phyloP scores from a whole-genome alignment of 92 coral and sea anemone species.

The Palythoa grandiflora region DNA sequence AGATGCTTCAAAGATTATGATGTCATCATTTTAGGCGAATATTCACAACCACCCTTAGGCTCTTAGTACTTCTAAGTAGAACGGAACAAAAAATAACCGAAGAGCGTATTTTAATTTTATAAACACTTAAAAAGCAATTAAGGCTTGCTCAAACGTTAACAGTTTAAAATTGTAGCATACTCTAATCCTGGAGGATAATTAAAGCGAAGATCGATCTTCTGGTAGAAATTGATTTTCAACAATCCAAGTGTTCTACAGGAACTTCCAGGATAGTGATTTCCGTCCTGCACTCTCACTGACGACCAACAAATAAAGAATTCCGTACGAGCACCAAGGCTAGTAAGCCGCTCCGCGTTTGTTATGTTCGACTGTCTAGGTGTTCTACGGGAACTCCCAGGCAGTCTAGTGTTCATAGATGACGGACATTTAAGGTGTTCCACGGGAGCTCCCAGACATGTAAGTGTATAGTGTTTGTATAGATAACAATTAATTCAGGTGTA shows the following conservation, averaged over 20 bases:
- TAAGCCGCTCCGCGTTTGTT: too few relatives aligned
- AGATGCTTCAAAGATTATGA: background rate
- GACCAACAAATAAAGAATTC: background rate
- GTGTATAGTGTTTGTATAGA: too few relatives aligned
- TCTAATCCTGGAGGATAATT: background rate
- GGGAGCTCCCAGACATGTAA: too few relatives aligned
- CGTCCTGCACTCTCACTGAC: background rate
- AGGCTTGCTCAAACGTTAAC: background rate
- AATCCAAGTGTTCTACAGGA: background rate
- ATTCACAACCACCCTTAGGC: background rate
- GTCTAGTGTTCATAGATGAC: too few relatives aligned
- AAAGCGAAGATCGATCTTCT: background rate
- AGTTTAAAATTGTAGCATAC: background rate
- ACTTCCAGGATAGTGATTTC: background rate
- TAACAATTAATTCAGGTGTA: too few relatives aligned
- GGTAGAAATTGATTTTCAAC: background rate
- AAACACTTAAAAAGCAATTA: background rate
- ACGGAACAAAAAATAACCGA: background rate
- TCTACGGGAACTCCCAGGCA: too few relatives aligned
- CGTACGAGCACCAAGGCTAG: background rate
- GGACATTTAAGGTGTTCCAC: too few relatives aligned
- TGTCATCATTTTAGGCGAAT: background rate
- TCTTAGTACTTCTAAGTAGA: background rate
- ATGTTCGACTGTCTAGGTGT: too few relatives aligned
- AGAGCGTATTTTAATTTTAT: background rate